phyloP scores from a whole-genome alignment of 1,140 invertebrate species.

The Hesperophylax magnus region DNA sequence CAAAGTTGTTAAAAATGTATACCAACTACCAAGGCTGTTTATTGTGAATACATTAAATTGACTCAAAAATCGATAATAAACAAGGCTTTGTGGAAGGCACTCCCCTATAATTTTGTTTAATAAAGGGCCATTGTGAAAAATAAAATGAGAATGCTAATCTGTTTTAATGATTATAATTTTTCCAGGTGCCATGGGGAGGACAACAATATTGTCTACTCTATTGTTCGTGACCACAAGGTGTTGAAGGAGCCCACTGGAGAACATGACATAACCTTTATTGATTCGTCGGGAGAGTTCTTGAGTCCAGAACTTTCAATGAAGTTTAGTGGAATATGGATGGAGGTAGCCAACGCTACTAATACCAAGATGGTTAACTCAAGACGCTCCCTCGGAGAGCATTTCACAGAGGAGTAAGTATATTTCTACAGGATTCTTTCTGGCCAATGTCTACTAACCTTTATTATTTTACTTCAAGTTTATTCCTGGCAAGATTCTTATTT shows the following conservation, averaged over 20 bases:
- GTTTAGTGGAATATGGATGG: not conserved
- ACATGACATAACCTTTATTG: not conserved
- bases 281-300: not conserved
- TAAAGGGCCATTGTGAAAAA: too few relatives aligned
- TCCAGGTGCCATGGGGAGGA: slow-evolving; percentile 77
- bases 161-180: not conserved
- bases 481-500: too few relatives aligned
- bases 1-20: too few relatives aligned
- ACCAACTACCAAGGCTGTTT: too few relatives aligned
- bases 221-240: slow-evolving; percentile 69
- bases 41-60: too few relatives aligned
- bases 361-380: slow-evolving; percentile 14
- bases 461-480: too few relatives aligned
- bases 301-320: not conserved
- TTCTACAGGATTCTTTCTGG: too few relatives aligned
- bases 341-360: not conserved
- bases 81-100: too few relatives aligned
- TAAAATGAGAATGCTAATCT: too few relatives aligned
- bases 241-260: not conserved
- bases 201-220: slow-evolving; percentile 74
- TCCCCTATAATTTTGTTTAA: too few relatives aligned
- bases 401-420: slow-evolving; percentile 17
- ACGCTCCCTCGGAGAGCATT: not conserved
- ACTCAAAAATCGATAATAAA: too few relatives aligned
- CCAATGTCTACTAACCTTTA: too few relatives aligned